Base-by-base conservation (phyloP, 2,113 vertebrate genomes). In the Leucopsar rothschildi region DNA sequence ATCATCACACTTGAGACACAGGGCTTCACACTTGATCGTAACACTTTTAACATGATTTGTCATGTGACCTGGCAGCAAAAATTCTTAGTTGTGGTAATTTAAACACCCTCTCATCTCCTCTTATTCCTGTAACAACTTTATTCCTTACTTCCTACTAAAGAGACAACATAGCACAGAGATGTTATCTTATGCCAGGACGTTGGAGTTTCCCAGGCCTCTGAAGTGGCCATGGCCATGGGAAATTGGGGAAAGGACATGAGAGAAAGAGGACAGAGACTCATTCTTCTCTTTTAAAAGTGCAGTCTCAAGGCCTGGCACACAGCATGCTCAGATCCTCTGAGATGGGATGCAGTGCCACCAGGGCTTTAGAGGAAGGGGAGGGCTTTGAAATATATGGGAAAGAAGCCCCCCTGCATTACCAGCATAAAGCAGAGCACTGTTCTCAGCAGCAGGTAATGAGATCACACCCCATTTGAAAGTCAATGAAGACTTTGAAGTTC, bases 401-500 rank as follows among this genome's bases (percentile, higher is more conserved):
- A 61, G 17, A 68, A 64, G 16, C 17, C 25, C 21, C 64, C 25
- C 53, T 57, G 64, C 61, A 53, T 57, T 77, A 88, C 22, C 52
- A 77, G n/a, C 2, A 2, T 75, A 47, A 76, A 88, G 45, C 16
- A 70, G 22, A 86, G 42, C 61, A 52, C 69, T 82, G 42, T 69
- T 92, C 93, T 63, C 59, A 81, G 40, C 55, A 31, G 61, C 65
- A 82, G 25, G 76, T 93, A 91, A 79, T 79, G 86, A 96, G 79
- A 92, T 93, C 64, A 78, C 72, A 87, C 53, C 31, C 83, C 78
- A 82, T 10, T 18, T 18, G 11, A 94, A 93, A 94, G 83, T 86
- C 92, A 95, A 29, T 86, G 92, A 95, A 82, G 82, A 83, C 75
- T 90, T 65, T 40, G 73, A 96, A 93, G 78, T 69, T 63, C 71